Conservation (phyloP, 2,113 vertebrate genomes). For the Sebastes fasciatus region DNA sequence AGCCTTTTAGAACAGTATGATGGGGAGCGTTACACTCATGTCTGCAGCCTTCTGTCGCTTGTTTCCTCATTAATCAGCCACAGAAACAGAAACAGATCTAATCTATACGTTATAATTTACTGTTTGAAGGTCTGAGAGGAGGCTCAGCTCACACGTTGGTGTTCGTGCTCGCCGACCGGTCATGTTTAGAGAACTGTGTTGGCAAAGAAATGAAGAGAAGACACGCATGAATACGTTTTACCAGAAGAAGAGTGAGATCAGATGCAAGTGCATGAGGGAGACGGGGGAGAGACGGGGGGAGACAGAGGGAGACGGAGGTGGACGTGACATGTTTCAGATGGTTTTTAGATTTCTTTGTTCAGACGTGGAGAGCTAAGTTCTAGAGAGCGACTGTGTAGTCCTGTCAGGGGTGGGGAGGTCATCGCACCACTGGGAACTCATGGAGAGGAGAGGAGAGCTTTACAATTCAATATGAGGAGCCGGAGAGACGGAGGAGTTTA, state of each 20-base stretch:
- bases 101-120: slow-evolving; percentile 2
- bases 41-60: slow-evolving; percentile 1
- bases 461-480: slow-evolving; percentile 57
- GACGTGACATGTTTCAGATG: slow-evolving; percentile 36
- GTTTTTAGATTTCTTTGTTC: slow-evolving; percentile 20
- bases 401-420: slow-evolving; percentile 61
- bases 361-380: slow-evolving; percentile 15
- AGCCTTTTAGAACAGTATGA: background rate
- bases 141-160: slow-evolving; percentile 29
- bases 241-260: background rate
- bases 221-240: slow-evolving; percentile 15
- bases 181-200: slow-evolving; percentile 29
- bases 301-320: background rate
- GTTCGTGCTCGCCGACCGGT: slow-evolving; percentile 42
- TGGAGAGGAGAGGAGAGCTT: slow-evolving; percentile 36
- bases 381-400: slow-evolving; percentile 36
- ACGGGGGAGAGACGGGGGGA: background rate
- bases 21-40: background rate
- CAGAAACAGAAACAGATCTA: slow-evolving; percentile 19
- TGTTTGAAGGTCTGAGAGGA: slow-evolving; percentile 9
- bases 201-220: slow-evolving; percentile 19
- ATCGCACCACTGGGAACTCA: slow-evolving; percentile 42
- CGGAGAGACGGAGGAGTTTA: slow-evolving; percentile 52
- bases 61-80: slow-evolving; percentile 18
- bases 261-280: slow-evolving; percentile 18